Evolutionary conservation across 2,797 vertebrate genomes (phyloP), one percentile per base, ranked within the genome.

Genomic region (Vireo griseus): DNA sequence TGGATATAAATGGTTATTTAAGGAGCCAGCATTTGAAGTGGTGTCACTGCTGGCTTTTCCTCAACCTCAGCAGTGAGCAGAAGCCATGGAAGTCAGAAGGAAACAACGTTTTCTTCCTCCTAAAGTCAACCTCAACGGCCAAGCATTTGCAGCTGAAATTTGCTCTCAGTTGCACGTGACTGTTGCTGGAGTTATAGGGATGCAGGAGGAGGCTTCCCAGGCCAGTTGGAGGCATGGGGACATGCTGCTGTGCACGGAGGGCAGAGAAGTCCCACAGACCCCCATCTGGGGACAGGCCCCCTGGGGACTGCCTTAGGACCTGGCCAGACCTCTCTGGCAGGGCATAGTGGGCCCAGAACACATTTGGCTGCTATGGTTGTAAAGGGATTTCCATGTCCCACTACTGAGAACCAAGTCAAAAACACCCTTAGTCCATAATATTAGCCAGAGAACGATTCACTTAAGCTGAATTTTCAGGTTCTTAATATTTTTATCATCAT

Each of bases 1-100:
- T 63, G 67, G 78, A 83, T 62, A 69, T 33, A 76, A 88, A 73
- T 35, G 17, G 29, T 48, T 74, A 73, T 89, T 76, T 63, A 76
- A 86, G 47, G 47, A 88, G 59, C 7, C 5, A 0, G 51, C 10
- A 72, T 47, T 45, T 69, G 40, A 90, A 82, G 44, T 24, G 28
- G 26, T 29, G 21, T 67, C 76, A 74, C 50, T 52, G 63, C 57
- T 75, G 59, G 39, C 13, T 72, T 85, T 62, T 71, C 33, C 37
- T 57, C 57, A 73, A 31, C 77, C 40, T 54, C 3, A 0, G 28
- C 67, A 62, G 40, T 7, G 8, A 89, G 17, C 59, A 79, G 44
- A 89, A 62, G 48, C 21, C 59, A 47, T 16, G 4, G n/a, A 92
- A 78, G 28, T 65, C 75, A 66, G 75, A 35, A 12, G 18, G 44